A percentile compares a stretch with the other conserved stretches of the same genome.
Evolutionary conservation across 2,888 invertebrate species (phyloP).

Genomic region (Minunthozetes semirufus): DNA sequence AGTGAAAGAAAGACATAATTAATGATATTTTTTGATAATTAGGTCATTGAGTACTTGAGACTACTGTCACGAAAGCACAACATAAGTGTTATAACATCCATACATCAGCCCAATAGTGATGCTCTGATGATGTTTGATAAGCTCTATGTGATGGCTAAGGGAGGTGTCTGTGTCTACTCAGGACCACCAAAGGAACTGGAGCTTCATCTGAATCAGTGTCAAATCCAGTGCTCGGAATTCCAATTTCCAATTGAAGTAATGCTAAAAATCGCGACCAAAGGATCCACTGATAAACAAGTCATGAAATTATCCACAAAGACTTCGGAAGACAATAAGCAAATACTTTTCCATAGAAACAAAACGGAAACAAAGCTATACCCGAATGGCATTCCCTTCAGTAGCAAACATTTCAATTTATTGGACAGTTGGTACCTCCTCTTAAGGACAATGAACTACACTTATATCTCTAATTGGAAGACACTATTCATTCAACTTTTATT

Average conservation of each 20-base stretch:
- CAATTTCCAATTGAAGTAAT: constrained; percentile 4
- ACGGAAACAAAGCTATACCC: neutral
- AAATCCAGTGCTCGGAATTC: neutral
- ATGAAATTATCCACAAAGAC: constrained; percentile 6
- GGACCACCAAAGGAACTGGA: neutral
- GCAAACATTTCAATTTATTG: constrained; percentile 1
- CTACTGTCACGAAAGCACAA: constrained; percentile 14
- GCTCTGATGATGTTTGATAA: constrained; percentile 16
- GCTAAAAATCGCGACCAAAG: constrained; percentile 15
- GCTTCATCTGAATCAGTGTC: neutral
- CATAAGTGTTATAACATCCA: constrained; percentile 9
- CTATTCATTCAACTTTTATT: neutral
- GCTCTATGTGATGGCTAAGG: constrained; percentile 5
- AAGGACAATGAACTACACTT: constrained; percentile 13
- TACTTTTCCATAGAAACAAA: neutral
- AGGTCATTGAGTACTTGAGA: constrained; percentile 25
- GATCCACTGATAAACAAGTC: neutral
- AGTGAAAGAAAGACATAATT: neutral
- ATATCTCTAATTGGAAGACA: constrained; percentile 1
- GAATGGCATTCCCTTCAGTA: constrained; percentile 11
- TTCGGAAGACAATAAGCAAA: neutral
- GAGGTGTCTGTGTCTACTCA: constrained; percentile 1
- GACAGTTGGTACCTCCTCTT: constrained; percentile 13
- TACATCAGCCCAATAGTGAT: constrained; percentile 22
- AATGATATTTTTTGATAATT: neutral